Evolutionary conservation across 2,797 vertebrate species (phyloP), one percentile per base, ranked within the genome.

Genomic region (Cyprinella venusta): DNA sequence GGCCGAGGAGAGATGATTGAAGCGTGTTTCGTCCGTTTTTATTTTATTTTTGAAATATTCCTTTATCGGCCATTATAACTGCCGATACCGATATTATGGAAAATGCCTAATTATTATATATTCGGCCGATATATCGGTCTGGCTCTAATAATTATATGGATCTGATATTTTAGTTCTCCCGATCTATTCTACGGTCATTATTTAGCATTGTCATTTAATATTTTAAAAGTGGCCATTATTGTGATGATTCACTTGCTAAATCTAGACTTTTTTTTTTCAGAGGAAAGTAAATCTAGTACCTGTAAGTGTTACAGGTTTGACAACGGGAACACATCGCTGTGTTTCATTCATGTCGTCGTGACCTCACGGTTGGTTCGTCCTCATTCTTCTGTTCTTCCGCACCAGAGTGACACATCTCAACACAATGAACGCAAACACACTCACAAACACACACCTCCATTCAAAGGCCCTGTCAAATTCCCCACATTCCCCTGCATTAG

Each of bases 401-500:
- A 82, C 68, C 68, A 74, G 61, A 76, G 63, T 81, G 82, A 64
- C 76, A 84, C 68, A 79, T 83, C 40, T 75, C 63, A 61, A 26
- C 82, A 85, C 85, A 79, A 75, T 74, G 63, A 64, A 30, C 61
- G 12, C 70, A 76, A 30, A 84, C 76, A 80, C 70, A 76, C 67
- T 64, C 59, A 65, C 79, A 84, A 54, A 81, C 80, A 74, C 86
- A 83, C 80, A 69, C 83, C 76, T 76, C 76, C 52, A 89, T 87
- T 93, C 92, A 95, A 94, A 94, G 93, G 92, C 91, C 92, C 91
- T 89, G 89, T 93, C 92, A 93, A 93, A 94, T 94, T 85, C 93
- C 93, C 87, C 91, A 92, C 91, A 94, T 95, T 95, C 94, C 93
- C 91, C 88, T 92, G 92, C 91, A 94, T 95, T 95, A 95, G 93